Base-by-base conservation (phyloP, 2,888 invertebrate species). In the Drosophila lacicola region DNA sequence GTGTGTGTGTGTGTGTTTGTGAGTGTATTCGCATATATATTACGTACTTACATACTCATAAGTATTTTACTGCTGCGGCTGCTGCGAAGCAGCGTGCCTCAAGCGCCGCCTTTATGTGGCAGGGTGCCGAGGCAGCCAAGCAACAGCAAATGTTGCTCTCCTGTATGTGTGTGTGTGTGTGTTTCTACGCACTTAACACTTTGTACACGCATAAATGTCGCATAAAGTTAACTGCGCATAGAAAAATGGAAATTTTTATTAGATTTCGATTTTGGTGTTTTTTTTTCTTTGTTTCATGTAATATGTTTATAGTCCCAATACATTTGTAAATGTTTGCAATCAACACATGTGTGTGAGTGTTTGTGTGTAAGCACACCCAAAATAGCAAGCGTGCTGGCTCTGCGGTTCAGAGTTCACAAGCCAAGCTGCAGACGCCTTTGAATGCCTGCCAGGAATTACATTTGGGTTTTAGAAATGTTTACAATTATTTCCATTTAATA, bases 181-280 rank as follows among this genome's bases (percentile, higher is more conserved):
- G 70, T 75, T 62, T 57, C 68, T 45, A 71, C 72, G 64, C 88
- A 77, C 85, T 77, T 78, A 86, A 80, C 87, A 83, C 83, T 86
- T 83, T 86, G 71, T 76, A 85, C 74, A 80, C 86, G 69, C 88
- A 78, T 82, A 89, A 85, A 73, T 88, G 89, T 89, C 85, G 78
- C 88, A 89, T 87, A 85, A 85, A 85, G 89, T 89, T 85, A 85
- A 89, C 78, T 74, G 85, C 71, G 82, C 80, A 87, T 84, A 74
- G 88, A 82, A 87, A 89, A 84, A 85, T 85, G 78, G 70, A 78
- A 84, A 87, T 76, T 89, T 89, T 87, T 85, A 85, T 85, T 87
- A 84, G 74, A 85, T 88, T 89, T 76, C 74, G 74, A 80, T 86
- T 74, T 71, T 77, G 62, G 64, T 49, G 51, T 42, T 29, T 14